phyloP scores from a whole-genome alignment of 2,113 vertebrate genomes.

The Ceyx margarethae region DNA sequence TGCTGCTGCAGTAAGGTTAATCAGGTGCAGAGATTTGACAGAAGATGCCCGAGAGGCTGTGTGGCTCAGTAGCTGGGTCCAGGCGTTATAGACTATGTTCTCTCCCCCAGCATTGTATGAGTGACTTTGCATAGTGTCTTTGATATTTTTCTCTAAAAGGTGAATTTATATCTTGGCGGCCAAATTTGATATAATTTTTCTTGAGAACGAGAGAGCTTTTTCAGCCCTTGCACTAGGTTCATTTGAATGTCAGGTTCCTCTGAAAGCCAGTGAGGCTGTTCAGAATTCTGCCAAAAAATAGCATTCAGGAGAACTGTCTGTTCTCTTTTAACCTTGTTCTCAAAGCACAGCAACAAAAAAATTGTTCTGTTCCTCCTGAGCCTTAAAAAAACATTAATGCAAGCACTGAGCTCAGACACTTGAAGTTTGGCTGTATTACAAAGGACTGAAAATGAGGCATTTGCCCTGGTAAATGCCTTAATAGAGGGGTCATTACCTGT shows the following conservation, averaged over 20 bases:
- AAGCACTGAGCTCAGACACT: slow-evolving; percentile 10
- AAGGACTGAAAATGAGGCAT: slow-evolving; percentile 35
- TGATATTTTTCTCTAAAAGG: neutral
- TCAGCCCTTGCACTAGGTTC: neutral
- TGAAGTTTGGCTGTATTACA: slow-evolving; percentile 37
- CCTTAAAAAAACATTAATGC: slow-evolving; percentile 28
- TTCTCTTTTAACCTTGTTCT: slow-evolving; percentile 43
- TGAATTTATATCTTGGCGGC: neutral
- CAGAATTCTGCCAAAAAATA: slow-evolving; percentile 5
- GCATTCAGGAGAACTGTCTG: neutral
- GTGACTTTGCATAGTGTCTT: neutral
- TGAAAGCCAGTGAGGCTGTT: neutral
- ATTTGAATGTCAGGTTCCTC: slow-evolving; percentile 7
- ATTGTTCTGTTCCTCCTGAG: slow-evolving; percentile 6
- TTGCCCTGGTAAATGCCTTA: slow-evolving; percentile 42
- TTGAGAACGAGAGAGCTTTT: neutral
- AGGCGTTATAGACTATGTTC: neutral
- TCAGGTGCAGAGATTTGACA: neutral
- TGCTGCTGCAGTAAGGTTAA: neutral
- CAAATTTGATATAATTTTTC: neutral
- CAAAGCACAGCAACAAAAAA: slow-evolving; percentile 27
- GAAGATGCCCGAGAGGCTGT: neutral
- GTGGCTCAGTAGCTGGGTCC: neutral
- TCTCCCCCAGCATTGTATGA: neutral
- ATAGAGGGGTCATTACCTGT: slow-evolving; percentile 42